Evolutionary conservation across 92 coral and sea anemone genomes (phyloP).

Genomic region (Epizoanthus fatuus): DNA sequence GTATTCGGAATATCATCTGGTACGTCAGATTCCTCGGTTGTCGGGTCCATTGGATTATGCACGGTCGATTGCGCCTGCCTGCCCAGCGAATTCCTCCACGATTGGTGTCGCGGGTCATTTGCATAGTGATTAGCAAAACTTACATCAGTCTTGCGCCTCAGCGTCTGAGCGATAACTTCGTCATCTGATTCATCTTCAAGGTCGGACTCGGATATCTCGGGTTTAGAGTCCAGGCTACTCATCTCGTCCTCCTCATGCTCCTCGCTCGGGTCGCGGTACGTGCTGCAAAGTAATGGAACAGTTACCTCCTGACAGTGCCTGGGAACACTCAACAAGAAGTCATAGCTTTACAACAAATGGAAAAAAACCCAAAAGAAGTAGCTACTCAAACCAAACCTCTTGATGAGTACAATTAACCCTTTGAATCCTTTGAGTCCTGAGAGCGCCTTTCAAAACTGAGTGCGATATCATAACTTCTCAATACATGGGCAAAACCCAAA

Average conservation of each 20-base stretch:
- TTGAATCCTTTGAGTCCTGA: too few relatives aligned
- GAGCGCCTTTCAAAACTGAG: too few relatives aligned
- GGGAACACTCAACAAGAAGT: too few relatives aligned
- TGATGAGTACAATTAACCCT: too few relatives aligned
- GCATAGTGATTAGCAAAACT: conserved; percentile 74
- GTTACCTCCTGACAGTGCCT: too few relatives aligned
- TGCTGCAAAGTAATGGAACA: conserved; percentile 45
- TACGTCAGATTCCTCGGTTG: conserved; percentile 71
- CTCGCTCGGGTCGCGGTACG: conserved; percentile 84
- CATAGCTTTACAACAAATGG: too few relatives aligned
- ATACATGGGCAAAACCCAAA: too few relatives aligned
- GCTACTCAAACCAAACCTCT: too few relatives aligned
- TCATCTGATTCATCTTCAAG: conserved; percentile 81
- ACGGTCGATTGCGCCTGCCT: conserved; percentile 29
- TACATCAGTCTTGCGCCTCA: conserved; percentile 61
- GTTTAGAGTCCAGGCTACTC: conserved; percentile 94
- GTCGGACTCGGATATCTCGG: conserved; percentile 76
- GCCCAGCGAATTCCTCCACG: conserved; percentile 85
- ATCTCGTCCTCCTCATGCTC: conserved; percentile 79
- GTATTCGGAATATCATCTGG: conserved; percentile 55
- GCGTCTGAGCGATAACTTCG: conserved; percentile 58
- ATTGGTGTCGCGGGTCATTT: conserved; percentile 67
- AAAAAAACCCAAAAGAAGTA: too few relatives aligned
- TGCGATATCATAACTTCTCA: too few relatives aligned
- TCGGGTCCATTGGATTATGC: conserved; percentile 50